Percentiles rank a stretch among this genome's conserved stretches.
These are phyloP conservation scores for Leptosomus discolor DNA, from an alignment of 2,113 vertebrate species.

Conservation along the genomic window DNA sequence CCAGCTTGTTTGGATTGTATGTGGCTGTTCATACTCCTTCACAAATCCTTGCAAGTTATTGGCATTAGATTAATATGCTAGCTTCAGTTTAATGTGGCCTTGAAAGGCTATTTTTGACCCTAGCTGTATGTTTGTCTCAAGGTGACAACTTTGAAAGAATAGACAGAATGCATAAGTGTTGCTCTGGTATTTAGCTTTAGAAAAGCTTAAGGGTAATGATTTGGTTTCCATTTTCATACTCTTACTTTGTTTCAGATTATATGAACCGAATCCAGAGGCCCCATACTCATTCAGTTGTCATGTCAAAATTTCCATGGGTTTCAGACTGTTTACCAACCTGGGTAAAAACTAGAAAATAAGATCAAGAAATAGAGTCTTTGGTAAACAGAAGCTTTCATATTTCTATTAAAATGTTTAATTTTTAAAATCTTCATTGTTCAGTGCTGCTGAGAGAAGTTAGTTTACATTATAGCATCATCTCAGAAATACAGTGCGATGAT, in stretches of 20 bases:
- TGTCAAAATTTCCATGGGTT: neutral
- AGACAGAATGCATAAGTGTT: neutral
- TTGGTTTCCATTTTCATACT: neutral
- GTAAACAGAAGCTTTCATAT: neutral
- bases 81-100: neutral
- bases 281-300: neutral
- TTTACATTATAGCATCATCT: neutral
- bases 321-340: neutral
- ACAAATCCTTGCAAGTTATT: neutral
- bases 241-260: neutral
- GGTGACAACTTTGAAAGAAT: neutral
- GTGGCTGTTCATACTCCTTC: neutral
- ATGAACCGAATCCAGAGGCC: neutral
- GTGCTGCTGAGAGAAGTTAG: neutral
- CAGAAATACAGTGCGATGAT: neutral
- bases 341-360: neutral
- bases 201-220: neutral
- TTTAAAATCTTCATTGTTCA: neutral
- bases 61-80: neutral
- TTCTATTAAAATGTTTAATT: neutral
- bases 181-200: neutral
- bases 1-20: neutral
- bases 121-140: neutral
- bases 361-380: neutral
- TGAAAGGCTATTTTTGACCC: neutral